Percentiles rank a stretch among this genome's conserved stretches.
Conservation (phyloP, 2,888 invertebrate genomes). For the Pseudococcus viburni region DNA sequence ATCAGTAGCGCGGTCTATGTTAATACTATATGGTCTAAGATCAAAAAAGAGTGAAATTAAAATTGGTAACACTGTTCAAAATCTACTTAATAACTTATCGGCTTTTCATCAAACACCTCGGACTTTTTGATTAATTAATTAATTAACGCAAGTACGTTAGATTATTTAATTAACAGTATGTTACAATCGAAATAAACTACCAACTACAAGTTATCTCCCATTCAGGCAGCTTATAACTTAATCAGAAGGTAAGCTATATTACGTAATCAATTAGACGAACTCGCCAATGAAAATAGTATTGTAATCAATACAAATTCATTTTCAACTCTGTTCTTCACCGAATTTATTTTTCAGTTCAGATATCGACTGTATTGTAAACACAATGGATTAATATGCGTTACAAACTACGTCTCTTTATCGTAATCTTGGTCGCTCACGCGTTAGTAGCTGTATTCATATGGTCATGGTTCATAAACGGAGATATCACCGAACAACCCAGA, state of each 20-base stretch:
- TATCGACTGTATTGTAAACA: background rate
- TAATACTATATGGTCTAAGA: no score
- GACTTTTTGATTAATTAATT: conserved; percentile 9
- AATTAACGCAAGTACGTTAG: background rate
- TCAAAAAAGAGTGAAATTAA: background rate
- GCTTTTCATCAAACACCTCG: conserved; percentile 25
- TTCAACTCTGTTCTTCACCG: background rate
- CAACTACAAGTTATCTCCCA: background rate
- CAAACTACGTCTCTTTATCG: conserved; percentile 35
- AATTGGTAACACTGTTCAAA: background rate
- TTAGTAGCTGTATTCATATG: conserved; percentile 49
- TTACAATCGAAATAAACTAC: background rate
- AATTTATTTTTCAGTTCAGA: conserved; percentile 25
- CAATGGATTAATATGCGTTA: conserved; percentile 63
- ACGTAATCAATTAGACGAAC: background rate
- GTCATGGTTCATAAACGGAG: conserved; percentile 45
- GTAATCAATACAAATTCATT: background rate
- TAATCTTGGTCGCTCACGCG: conserved; percentile 26
- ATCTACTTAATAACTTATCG: background rate
- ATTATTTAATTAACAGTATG: background rate
- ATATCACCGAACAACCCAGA: conserved; percentile 51
- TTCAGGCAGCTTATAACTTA: background rate
- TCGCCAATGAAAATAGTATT: background rate
- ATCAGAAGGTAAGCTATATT: background rate
- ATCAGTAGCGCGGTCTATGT: no score